phyloP scores from a whole-genome alignment of 1,140 invertebrate species.

The Atta colombica region DNA sequence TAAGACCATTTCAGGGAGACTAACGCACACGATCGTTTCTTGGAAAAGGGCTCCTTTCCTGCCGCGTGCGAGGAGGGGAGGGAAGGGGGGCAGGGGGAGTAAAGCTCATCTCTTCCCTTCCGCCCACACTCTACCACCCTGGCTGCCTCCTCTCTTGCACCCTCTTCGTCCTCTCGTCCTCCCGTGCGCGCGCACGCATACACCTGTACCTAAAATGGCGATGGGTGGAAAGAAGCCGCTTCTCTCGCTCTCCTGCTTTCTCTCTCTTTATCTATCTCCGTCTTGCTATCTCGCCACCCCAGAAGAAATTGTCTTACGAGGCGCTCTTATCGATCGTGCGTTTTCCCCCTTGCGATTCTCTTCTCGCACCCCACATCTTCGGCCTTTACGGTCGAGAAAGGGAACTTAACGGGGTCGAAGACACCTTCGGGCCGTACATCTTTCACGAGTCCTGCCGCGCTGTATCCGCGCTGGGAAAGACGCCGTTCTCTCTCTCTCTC shows the following conservation, averaged over 20 bases:
- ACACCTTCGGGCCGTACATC: slow-evolving; percentile 64
- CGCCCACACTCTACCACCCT: slow-evolving; percentile 9
- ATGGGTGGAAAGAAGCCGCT: slow-evolving; percentile 43
- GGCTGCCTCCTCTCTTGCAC: neutral
- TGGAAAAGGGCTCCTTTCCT: slow-evolving; percentile 23
- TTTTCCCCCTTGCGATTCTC: slow-evolving; percentile 64
- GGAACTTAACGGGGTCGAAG: slow-evolving; percentile 64
- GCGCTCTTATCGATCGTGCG: slow-evolving; percentile 67
- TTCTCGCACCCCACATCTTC: slow-evolving; percentile 62
- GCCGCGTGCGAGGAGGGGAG: neutral
- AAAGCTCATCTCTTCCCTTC: slow-evolving; percentile 51
- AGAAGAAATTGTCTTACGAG: slow-evolving; percentile 69
- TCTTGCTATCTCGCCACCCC: slow-evolving; percentile 58
- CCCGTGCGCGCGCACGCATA: slow-evolving; percentile 62
- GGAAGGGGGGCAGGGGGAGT: neutral
- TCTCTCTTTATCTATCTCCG: slow-evolving; percentile 27
- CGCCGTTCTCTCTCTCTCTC: neutral
- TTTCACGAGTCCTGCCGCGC: slow-evolving; percentile 59
- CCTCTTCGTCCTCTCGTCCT: slow-evolving; percentile 6
- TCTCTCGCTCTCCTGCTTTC: slow-evolving; percentile 1
- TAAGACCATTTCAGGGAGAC: slow-evolving; percentile 55
- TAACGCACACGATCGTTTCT: slow-evolving; percentile 46
- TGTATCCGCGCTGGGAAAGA: slow-evolving; percentile 44
- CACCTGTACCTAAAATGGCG: slow-evolving; percentile 66
- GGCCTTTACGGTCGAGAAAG: slow-evolving; percentile 61